phyloP scores from a whole-genome alignment of 2,888 invertebrate genomes.

The Crocallis elinguaria region DNA sequence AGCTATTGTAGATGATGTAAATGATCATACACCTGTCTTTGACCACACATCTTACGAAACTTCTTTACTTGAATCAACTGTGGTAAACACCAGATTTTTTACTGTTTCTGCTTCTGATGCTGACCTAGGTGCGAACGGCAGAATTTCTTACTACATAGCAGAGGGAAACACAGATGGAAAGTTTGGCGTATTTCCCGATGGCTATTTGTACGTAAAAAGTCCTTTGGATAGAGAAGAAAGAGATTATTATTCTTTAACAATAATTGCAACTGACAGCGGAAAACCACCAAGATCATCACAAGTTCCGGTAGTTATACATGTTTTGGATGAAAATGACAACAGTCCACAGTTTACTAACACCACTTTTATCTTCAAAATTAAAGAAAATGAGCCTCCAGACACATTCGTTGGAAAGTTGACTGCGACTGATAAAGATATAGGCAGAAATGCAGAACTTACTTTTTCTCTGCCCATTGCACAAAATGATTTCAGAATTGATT shows the following conservation, averaged over 20 bases:
- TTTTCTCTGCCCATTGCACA: conserved; percentile 91
- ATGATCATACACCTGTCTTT: conserved; percentile 98
- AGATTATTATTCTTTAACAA: conserved; percentile 95
- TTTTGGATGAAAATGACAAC: conserved; percentile 98
- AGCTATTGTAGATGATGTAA: conserved; percentile 93
- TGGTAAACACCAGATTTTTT: conserved; percentile 96
- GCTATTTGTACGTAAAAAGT: conserved; percentile 94
- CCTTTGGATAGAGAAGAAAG: conserved; percentile 94
- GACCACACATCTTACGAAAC: conserved; percentile 96
- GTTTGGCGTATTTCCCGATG: conserved; percentile 98
- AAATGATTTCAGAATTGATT: conserved; percentile 94
- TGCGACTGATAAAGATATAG: conserved; percentile 95
- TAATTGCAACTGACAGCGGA: conserved; percentile 93
- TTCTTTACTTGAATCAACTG: conserved; percentile 94
- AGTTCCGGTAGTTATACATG: conserved; percentile 96
- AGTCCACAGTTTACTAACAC: conserved; percentile 95
- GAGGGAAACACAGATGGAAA: conserved; percentile 94
- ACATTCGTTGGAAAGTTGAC: conserved; percentile 96
- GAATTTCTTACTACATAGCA: conserved; percentile 91
- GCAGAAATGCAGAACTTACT: conserved; percentile 95
- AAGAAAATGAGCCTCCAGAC: conserved; percentile 94
- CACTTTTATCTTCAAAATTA: conserved; percentile 95
- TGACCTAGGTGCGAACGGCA: conserved; percentile 92
- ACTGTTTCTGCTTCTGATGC: conserved; percentile 95
- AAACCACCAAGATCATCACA: conserved; percentile 91